Percentiles rank a stretch among this genome's conserved stretches.
Conservation (phyloP, 2,113 vertebrate genomes). For the Mesocricetus auratus region DNA sequence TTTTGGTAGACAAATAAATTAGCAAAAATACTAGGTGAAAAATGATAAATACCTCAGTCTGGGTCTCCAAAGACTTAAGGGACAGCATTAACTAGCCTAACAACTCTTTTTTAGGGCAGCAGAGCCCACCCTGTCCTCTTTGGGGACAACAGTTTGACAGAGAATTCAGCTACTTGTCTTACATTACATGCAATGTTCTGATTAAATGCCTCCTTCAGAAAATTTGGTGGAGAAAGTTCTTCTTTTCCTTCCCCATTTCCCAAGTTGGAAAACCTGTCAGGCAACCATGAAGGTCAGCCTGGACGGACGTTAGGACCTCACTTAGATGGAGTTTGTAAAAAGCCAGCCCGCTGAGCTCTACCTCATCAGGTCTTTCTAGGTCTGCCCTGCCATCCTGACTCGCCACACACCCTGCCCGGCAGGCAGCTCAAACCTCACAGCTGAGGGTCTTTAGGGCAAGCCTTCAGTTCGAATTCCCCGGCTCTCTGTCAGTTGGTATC, state of each 20-base stretch:
- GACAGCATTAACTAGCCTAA: not conserved
- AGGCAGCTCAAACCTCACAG: not conserved
- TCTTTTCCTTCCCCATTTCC: not conserved
- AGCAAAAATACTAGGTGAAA: constrained; percentile 18
- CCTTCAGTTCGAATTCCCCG: constrained; percentile 83
- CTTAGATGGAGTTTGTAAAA: not conserved
- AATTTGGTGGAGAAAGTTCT: constrained; percentile 31
- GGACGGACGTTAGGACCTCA: not conserved
- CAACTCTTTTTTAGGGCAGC: not conserved
- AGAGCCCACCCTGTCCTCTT: not conserved
- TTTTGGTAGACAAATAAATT: constrained; percentile 21
- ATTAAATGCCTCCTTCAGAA: constrained; percentile 63
- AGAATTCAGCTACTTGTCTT: constrained; percentile 17
- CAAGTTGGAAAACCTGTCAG: constrained; percentile 15
- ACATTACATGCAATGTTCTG: not conserved
- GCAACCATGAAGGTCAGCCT: not conserved
- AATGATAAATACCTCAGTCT: not conserved
- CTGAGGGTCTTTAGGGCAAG: constrained; percentile 63
- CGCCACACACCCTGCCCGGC: fast-evolving
- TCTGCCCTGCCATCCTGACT: not conserved
- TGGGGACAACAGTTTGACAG: constrained; percentile 12
- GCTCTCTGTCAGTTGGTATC: constrained; percentile 79
- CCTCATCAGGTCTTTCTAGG: not conserved
- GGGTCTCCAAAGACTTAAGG: not conserved
- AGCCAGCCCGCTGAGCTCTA: not conserved